phyloP scores from a whole-genome alignment of 2,888 invertebrate genomes.

The Thera britannica region DNA sequence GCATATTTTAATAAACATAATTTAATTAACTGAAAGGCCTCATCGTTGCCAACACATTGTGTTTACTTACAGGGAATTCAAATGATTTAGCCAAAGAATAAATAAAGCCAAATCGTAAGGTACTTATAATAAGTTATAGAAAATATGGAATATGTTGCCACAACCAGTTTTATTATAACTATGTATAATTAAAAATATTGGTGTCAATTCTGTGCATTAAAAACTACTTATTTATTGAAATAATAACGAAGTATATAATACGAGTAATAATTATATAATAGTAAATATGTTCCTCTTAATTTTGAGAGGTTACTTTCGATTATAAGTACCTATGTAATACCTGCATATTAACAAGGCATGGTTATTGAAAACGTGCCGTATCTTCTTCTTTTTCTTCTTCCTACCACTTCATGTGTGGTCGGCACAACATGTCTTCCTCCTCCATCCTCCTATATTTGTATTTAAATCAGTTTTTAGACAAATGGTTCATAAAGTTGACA shows the following conservation, averaged over 20 bases:
- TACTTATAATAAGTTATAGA: background rate
- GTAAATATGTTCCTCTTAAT: no score
- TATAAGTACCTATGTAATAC: no score
- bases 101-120: conserved; percentile 15
- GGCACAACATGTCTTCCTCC: no score
- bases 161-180: conserved; percentile 1
- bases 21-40: background rate
- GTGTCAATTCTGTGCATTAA: background rate
- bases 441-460: background rate
- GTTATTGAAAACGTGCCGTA: no score
- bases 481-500: background rate
- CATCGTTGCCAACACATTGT: background rate
- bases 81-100: conserved; percentile 33
- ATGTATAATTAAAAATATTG: background rate
- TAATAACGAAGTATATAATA: no score
- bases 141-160: background rate
- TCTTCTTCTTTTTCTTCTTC: no score
- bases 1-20: background rate
- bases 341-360: no score
- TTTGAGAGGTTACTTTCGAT: no score
- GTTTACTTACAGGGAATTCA: conserved; percentile 35
- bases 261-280: no score
- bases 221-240: no score
- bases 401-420: no score
- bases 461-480: background rate